phyloP scores from a whole-genome alignment of 2,888 invertebrate species.

The Schrankia costaestrigalis region DNA sequence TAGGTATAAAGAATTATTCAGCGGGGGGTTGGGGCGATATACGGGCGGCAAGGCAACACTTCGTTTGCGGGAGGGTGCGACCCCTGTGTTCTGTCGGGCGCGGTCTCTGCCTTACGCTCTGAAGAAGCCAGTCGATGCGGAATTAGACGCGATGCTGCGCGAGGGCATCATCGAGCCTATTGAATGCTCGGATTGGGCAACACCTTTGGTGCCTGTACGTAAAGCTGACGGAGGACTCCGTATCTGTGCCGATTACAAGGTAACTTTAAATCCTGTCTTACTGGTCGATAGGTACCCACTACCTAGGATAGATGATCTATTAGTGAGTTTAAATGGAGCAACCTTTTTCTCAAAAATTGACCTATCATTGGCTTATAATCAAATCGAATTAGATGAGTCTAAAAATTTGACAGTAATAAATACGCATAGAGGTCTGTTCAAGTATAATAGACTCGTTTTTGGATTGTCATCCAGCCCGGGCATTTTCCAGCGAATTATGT shows the following conservation, averaged over 20 bases:
- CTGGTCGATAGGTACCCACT: constrained; percentile 6
- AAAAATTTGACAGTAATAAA: not conserved
- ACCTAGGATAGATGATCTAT: constrained; percentile 3
- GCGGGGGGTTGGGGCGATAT: constrained; percentile 17
- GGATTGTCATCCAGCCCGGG: too few relatives aligned
- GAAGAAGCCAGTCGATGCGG: constrained; percentile 5
- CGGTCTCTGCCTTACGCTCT: constrained; percentile 24
- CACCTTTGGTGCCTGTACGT: constrained; percentile 21
- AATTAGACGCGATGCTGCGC: constrained; percentile 9
- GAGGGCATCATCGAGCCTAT: constrained; percentile 30
- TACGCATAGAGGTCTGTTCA: not conserved
- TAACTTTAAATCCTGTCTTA: constrained; percentile 14
- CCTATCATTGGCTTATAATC: too few relatives aligned
- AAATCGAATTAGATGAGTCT: not conserved
- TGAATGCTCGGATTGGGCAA: constrained; percentile 30
- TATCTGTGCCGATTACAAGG: constrained; percentile 31
- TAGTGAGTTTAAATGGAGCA: constrained; percentile 1
- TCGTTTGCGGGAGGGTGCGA: constrained; percentile 18
- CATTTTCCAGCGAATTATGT: not conserved
- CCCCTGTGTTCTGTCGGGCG: constrained; percentile 22
- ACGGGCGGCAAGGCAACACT: constrained; percentile 17
- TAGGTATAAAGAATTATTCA: constrained; percentile 20
- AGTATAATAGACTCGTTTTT: not conserved
- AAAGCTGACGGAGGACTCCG: constrained; percentile 26
- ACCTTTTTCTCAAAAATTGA: too few relatives aligned